Percentiles rank a stretch among this genome's conserved stretches.
These are phyloP conservation scores for Anisognathus igniventris DNA, from an alignment of 2,797 vertebrate species.

Conservation along the genomic window DNA sequence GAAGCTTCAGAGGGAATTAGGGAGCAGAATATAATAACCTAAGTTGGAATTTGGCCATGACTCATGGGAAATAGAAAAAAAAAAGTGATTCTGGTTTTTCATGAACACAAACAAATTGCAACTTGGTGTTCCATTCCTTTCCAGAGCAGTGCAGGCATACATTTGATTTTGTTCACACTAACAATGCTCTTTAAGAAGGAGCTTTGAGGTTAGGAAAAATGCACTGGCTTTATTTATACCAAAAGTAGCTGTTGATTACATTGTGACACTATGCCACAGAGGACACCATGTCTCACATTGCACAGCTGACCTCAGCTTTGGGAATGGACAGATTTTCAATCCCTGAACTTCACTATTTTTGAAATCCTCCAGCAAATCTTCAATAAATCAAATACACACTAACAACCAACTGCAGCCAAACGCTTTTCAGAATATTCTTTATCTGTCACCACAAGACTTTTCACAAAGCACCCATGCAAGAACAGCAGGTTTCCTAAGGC, in stretches of 20 bases:
- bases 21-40: slow-evolving; percentile 48
- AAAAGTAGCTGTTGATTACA: background rate
- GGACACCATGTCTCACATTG: background rate
- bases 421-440: rapidly evolving
- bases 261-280: background rate
- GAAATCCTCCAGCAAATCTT: background rate
- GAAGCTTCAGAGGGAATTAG: slow-evolving; percentile 49
- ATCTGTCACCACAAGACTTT: background rate
- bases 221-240: background rate
- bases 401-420: background rate
- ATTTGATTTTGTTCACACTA: background rate
- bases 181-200: background rate
- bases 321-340: background rate
- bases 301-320: background rate
- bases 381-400: background rate
- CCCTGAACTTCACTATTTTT: background rate
- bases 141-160: background rate
- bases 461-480: background rate
- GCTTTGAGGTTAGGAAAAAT: background rate
- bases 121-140: background rate
- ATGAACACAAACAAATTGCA: background rate
- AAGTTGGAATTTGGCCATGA: slow-evolving; percentile 33
- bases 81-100: background rate
- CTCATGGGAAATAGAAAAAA: background rate
- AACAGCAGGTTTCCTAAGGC: background rate